Percentiles rank a stretch among this genome's conserved stretches.
Evolutionary conservation across 2,797 vertebrate genomes (phyloP).

Genomic region (Sciurus carolinensis): DNA sequence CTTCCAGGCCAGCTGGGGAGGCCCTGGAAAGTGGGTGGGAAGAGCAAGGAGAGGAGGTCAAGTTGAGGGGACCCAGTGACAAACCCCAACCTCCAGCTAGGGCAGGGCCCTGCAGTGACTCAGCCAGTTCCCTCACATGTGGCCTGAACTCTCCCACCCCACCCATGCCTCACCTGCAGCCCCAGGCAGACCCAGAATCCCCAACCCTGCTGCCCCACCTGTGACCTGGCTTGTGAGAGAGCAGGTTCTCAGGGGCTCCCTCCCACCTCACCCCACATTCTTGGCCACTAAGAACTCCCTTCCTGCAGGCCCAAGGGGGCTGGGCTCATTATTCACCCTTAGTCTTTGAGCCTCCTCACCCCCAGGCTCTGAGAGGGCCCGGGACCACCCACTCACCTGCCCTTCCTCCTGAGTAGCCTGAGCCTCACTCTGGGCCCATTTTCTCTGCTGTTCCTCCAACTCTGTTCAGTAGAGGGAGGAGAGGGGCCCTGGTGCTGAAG

Average conservation of each 20-base stretch:
- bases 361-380: not conserved
- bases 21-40: not conserved
- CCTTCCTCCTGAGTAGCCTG: constrained; percentile 38
- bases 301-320: not conserved
- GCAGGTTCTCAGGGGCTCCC: not conserved
- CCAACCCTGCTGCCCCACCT: not conserved
- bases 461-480: not conserved
- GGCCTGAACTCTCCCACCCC: not conserved
- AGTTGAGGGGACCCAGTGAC: not conserved
- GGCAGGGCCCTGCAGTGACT: not conserved
- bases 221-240: not conserved
- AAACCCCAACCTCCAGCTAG: not conserved
- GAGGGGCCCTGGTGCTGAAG: rapidly evolving
- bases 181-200: not conserved
- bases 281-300: not conserved
- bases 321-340: not conserved
- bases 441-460: not conserved
- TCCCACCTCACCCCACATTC: not conserved
- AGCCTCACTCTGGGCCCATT: not conserved
- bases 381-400: not conserved
- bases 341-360: not conserved
- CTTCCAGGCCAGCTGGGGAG: not conserved
- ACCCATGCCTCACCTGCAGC: not conserved
- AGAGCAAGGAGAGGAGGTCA: not conserved
- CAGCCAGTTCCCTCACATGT: constrained; percentile 27